These are phyloP conservation scores for Dendrophyllia cribrosa DNA, from an alignment of 64 coral and sea anemone genomes.

Conservation along the genomic window DNA sequence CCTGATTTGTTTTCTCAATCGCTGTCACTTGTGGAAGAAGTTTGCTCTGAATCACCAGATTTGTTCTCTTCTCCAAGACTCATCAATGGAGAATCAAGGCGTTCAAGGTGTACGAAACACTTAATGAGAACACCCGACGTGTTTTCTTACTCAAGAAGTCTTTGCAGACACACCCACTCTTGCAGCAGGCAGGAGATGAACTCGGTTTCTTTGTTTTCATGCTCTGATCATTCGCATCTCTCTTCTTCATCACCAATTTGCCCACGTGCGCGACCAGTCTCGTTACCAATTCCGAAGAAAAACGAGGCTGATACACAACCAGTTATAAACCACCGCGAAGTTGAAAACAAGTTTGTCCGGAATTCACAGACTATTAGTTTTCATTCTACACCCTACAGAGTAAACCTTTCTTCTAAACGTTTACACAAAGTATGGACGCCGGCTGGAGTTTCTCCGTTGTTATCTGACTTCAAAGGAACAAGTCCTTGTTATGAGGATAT, in stretches of 20 bases:
- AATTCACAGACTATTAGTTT: background rate
- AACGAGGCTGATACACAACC: background rate
- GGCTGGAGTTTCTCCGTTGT: background rate
- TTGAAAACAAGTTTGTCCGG: background rate
- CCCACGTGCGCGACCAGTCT: background rate
- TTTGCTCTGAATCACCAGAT: background rate
- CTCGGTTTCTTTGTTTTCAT: slow-evolving; percentile 5
- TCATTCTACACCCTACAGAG: background rate
- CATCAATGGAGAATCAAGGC: background rate
- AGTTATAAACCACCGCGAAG: background rate
- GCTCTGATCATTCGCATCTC: background rate
- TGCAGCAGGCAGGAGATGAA: background rate
- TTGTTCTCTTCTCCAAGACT: background rate
- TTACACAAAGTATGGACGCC: background rate
- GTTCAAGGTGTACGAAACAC: background rate
- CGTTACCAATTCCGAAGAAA: background rate
- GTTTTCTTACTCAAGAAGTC: background rate
- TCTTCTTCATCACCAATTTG: background rate
- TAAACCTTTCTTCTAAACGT: background rate
- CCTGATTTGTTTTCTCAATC: slow-evolving; percentile 26
- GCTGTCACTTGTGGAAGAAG: background rate
- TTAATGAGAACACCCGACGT: background rate
- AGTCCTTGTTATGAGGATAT: background rate
- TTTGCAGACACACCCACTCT: background rate
- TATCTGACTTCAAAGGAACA: background rate